Evolutionary conservation across 2,888 invertebrate genomes (phyloP), one percentile per base, ranked within the genome.

Genomic region (Arrhopalites spinosus): DNA sequence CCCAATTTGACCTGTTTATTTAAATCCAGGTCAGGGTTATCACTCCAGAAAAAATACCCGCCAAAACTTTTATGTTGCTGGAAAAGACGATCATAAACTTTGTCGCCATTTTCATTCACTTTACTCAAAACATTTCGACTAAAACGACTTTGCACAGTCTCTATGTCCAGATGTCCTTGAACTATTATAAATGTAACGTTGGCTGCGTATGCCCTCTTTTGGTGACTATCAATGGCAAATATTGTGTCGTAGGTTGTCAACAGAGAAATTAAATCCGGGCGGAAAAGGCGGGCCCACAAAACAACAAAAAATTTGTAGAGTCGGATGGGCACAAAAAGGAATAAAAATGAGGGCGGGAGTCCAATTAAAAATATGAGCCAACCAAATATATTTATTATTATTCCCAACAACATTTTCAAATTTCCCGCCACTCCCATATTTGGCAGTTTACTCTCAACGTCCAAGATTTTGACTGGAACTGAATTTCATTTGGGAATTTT

Each of bases 1-100:
- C 64, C 74, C n/a, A 77, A 17, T 5, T 76, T 50, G 20, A 82
- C 75, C 15, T 77, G 77, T 23, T 56, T 70, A 15, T 70, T 36
- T 2, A 79, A 20, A 47, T 79, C 73, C n/a, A 79, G 11, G 1
- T 47, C 25, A 17, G 76, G 25, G 29, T 79, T 73, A 27, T 77
- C n/a, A n/a, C n/a, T 77, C 81, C 81, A 82, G 66, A 81, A 82
- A 59, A 75, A 82, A 23, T 80, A 80, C 13, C 81, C 80, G 1
- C 76, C 63, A 69, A 75, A 79, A 53, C 73, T 76, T 1, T 64
- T 71, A 2, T 79, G 80, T 25, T 75, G 47, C 73, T 78, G 78
- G 23, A 43, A 61, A 8, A 81, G 63, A 68, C 76, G 78, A 15
- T 75, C 74, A 59, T 77, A 81, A 27, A 68, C 59, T 29, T 75